Evolutionary conservation across 2,113 vertebrate species (phyloP).

Genomic region (Albula goreensis): DNA sequence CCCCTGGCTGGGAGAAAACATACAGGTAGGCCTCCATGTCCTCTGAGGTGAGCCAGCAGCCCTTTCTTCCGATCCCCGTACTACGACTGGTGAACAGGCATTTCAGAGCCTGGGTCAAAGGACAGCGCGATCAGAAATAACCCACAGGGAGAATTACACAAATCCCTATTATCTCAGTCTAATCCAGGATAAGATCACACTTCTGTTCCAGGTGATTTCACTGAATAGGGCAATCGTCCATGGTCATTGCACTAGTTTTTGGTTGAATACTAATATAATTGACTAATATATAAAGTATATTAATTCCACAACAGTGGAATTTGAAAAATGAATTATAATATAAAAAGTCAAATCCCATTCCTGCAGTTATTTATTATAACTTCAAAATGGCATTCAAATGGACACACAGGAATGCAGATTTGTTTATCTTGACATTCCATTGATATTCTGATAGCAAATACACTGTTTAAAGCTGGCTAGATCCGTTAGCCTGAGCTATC

Average conservation of each 20-base stretch:
- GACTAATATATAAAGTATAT: too few relatives aligned
- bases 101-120: slow-evolving; percentile 78
- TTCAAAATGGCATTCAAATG: background rate
- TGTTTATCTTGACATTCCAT: background rate
- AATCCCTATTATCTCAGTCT: background rate
- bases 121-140: background rate
- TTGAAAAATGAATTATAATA: too few relatives aligned
- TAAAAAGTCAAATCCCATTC: too few relatives aligned
- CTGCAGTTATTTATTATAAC: background rate
- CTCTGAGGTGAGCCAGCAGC: slow-evolving; percentile 83
- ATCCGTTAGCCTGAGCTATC: background rate
- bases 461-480: background rate
- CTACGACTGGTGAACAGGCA: slow-evolving; percentile 87
- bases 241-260: background rate
- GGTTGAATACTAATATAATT: background rate
- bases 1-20: slow-evolving; percentile 92
- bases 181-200: background rate
- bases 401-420: background rate
- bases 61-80: slow-evolving; percentile 87
- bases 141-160: background rate
- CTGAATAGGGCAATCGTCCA: background rate
- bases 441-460: background rate
- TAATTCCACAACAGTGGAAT: too few relatives aligned
- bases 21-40: slow-evolving; percentile 94
- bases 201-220: too few relatives aligned